phyloP scores from a whole-genome alignment of 2,113 vertebrate species.

The Pantherophis guttatus region DNA sequence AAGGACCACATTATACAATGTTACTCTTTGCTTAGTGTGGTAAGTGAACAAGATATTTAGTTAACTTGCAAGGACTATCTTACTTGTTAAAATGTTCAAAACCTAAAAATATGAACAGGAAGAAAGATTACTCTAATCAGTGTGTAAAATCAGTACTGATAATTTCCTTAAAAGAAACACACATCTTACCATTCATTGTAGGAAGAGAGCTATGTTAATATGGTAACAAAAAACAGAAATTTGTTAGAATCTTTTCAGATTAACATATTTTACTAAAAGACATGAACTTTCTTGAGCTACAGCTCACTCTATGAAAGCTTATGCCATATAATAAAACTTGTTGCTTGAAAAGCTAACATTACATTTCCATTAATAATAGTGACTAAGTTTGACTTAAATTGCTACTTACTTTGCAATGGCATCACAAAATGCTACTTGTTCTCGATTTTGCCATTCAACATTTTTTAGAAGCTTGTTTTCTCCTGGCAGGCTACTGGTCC shows the following conservation, averaged over 20 bases:
- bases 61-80: neutral
- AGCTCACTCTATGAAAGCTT: neutral
- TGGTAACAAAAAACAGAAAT: neutral
- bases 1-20: neutral
- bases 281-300: neutral
- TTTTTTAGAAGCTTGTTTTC: constrained; percentile 76
- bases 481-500: constrained; percentile 73
- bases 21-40: neutral
- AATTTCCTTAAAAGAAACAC: neutral
- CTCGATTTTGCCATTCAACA: constrained; percentile 82
- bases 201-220: neutral
- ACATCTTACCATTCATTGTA: neutral
- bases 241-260: neutral
- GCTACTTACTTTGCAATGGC: constrained; percentile 83
- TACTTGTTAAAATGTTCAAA: neutral
- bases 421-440: constrained; percentile 88
- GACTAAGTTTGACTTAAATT: constrained; percentile 27
- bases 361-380: neutral
- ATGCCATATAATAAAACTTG: neutral
- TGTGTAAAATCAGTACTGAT: too few relatives aligned
- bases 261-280: neutral
- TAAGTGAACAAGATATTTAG: neutral
- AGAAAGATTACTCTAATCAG: neutral
- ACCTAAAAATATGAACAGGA: neutral
- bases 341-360: neutral